These are phyloP conservation scores for Yponomeuta cagnagella DNA, from an alignment of 2,888 invertebrate species.

Conservation along the genomic window DNA sequence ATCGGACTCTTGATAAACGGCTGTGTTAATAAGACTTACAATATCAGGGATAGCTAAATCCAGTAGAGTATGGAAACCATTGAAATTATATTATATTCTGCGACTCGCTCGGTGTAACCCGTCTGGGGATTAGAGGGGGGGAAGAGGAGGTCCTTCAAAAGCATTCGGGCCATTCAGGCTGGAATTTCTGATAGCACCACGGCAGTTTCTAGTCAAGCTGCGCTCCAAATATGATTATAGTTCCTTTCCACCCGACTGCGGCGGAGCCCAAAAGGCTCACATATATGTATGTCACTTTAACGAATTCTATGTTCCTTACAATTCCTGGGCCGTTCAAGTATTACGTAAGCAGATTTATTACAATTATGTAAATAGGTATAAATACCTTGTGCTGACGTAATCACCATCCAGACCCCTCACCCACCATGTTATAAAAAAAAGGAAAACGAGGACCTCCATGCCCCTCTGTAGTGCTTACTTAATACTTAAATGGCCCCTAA, in stretches of 20 bases:
- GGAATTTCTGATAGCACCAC: not conserved
- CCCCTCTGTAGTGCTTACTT: too few species aligned
- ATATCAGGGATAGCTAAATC: constrained; percentile 6
- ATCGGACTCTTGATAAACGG: constrained; percentile 10
- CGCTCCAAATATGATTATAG: not conserved
- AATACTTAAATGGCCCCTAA: too few species aligned
- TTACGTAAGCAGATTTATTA: too few species aligned
- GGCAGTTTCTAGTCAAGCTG: constrained; percentile 8
- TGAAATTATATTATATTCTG: constrained; percentile 12
- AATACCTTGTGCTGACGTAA: too few species aligned
- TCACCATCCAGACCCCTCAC: too few species aligned
- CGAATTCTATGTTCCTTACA: too few species aligned
- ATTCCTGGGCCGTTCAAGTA: too few species aligned
- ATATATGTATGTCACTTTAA: too few species aligned
- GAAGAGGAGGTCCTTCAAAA: not conserved
- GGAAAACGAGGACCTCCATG: too few species aligned
- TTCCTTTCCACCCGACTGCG: not conserved
- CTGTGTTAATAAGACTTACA: constrained; percentile 10
- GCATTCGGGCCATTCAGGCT: not conserved
- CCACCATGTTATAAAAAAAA: too few species aligned
- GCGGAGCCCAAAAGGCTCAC: too few species aligned
- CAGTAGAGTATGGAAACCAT: constrained; percentile 9
- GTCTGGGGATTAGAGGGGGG: not conserved
- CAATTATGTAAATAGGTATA: too few species aligned
- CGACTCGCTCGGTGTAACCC: not conserved